Percentiles rank a stretch among this genome's conserved stretches.
Conservation (phyloP, 92 coral and sea anemone genomes). For the Palythoa caribaeorum region DNA sequence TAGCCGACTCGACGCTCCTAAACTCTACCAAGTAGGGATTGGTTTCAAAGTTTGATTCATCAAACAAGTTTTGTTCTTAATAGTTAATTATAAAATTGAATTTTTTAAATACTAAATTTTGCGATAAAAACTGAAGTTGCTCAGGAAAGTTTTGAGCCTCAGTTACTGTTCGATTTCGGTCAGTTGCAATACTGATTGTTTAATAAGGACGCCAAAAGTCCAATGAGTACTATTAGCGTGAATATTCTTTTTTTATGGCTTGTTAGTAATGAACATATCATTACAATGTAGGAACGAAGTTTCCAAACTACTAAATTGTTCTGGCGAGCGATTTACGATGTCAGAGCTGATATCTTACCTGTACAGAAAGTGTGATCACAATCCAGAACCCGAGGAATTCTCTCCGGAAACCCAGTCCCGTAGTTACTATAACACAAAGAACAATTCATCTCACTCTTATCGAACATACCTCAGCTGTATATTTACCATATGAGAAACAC, state of each 20-base stretch:
- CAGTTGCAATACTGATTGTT: not conserved
- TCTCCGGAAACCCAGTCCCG: slow-evolving; percentile 92
- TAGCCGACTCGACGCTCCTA: not conserved
- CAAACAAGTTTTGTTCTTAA: not conserved
- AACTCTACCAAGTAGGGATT: not conserved
- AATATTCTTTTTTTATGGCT: not conserved
- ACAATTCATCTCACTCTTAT: slow-evolving; percentile 78
- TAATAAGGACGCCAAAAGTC: not conserved
- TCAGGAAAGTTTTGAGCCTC: not conserved
- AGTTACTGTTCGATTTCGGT: no score
- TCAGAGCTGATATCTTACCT: slow-evolving; percentile 61
- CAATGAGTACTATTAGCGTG: not conserved
- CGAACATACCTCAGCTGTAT: slow-evolving; percentile 56
- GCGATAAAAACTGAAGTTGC: not conserved
- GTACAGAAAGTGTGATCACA: slow-evolving; percentile 94
- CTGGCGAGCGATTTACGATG: not conserved
- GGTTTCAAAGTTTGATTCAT: no score
- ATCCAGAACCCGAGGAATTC: slow-evolving; percentile 90
- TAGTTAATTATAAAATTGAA: not conserved
- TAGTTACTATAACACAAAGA: slow-evolving; percentile 79
- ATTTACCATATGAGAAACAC: no score
- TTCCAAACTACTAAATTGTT: not conserved
- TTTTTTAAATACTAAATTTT: not conserved
- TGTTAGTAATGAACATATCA: not conserved
- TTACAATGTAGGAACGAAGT: not conserved